phyloP scores from a whole-genome alignment of 1,140 invertebrate genomes.

The Dolichoris vasculosae region DNA sequence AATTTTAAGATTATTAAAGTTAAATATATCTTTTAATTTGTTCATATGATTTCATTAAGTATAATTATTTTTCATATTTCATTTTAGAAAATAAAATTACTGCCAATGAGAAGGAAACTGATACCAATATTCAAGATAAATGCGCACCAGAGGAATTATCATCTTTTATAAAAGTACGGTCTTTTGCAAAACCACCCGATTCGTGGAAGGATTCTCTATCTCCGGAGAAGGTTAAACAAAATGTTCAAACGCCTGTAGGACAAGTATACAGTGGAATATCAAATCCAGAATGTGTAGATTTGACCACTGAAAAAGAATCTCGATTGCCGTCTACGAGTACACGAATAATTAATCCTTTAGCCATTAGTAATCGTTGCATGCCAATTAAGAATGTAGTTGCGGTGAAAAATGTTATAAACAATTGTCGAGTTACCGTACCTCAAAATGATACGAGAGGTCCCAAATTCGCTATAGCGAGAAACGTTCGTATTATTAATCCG shows the following conservation, averaged over 20 bases:
- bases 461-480: background rate
- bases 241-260: background rate
- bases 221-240: slow-evolving; percentile 19
- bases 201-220: slow-evolving; percentile 59
- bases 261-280: background rate
- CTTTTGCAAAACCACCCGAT: slow-evolving; percentile 66
- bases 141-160: background rate
- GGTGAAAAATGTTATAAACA: slow-evolving; percentile 58
- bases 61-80: background rate
- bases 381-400: slow-evolving; percentile 40
- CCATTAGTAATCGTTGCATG: background rate
- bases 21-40: too few species aligned
- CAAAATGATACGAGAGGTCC: background rate
- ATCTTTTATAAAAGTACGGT: slow-evolving; percentile 59
- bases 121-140: background rate
- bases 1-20: too few species aligned
- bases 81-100: background rate
- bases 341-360: slow-evolving; percentile 10
- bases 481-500: background rate
- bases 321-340: background rate
- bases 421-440: slow-evolving; percentile 39
- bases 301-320: slow-evolving; percentile 30
- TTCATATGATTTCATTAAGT: background rate
- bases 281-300: slow-evolving; percentile 21
- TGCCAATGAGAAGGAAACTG: background rate